Evolutionary conservation across 2,888 invertebrate genomes (phyloP), one percentile per base, ranked within the genome.

Genomic region (Dryobotodes eremita): DNA sequence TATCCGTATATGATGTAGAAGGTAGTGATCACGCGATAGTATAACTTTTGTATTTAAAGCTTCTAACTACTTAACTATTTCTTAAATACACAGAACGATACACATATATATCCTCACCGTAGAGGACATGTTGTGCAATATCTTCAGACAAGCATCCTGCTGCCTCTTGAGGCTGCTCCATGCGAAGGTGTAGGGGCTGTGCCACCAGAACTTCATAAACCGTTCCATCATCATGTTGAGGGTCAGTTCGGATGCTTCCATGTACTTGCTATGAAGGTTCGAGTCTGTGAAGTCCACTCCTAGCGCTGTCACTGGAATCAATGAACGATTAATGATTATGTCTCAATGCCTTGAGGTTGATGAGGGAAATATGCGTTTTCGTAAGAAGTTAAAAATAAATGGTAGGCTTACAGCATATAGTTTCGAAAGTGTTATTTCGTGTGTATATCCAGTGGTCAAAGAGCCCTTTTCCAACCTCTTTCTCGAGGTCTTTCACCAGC

Each of bases 391-490:
- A n/a, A n/a, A 31, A 13, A 31, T 10, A 46, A 55, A 36, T 36
- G 20, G 10, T n/a, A 70, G 42, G 91, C 94, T 94, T 84, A 95
- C 95, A 90, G 82, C 95, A 95, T 80, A 95, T 95, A 50, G 95
- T 95, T 79, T 95, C 95, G 85, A 95, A 86, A 3, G 94, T 93
- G 71, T 94, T 95, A 71, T 92, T 93, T 50, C 93, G 88, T 0
- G 93, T 94, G 62, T 95, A 94, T 0, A 87, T 91, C 93, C 93
- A 94, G 61, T 94, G 94, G 62, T 95, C 95, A 69, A 96, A 95
- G 0, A 90, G 90, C 6, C 92, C 94, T 26, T 88, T 91, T 3
- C n/a, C n/a, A n/a, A n/a, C n/a, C n/a, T n/a, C n/a, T n/a, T n/a
- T n/a, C n/a, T n/a, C n/a, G n/a, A n/a, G 72, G 7, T 92, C 91